A percentile compares a stretch with the other conserved stretches of the same genome.
Conservation (phyloP, 2,797 vertebrate species). For the Siniperca obscura region DNA sequence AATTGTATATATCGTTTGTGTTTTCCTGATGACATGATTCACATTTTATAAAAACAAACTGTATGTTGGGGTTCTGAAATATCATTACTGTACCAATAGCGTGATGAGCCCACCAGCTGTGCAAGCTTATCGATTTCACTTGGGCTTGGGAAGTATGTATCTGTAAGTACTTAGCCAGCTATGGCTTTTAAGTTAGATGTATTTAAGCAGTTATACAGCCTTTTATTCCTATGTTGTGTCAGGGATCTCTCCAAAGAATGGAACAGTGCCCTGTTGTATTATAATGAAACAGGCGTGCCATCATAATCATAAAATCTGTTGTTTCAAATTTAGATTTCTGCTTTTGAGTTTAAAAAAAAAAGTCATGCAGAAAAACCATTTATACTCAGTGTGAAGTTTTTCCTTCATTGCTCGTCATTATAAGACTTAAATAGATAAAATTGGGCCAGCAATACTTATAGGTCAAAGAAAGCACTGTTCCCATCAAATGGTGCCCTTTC, state of each 20-base stretch:
- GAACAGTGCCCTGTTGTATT: neutral
- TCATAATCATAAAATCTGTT: neutral
- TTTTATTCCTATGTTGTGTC: constrained; percentile 11
- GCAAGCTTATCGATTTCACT: constrained; percentile 58
- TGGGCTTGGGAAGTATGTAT: constrained; percentile 63
- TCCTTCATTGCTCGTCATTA: neutral
- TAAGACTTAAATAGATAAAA: neutral
- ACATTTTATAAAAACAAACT: constrained; percentile 6
- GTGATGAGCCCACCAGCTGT: constrained; percentile 58
- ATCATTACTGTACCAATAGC: constrained; percentile 64
- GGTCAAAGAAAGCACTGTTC: neutral
- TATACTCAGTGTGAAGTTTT: too few species aligned
- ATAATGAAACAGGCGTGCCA: neutral
- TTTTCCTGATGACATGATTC: constrained; percentile 3
- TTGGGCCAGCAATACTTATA: neutral
- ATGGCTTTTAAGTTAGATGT: constrained; percentile 21
- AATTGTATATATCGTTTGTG: neutral
- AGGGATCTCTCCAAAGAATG: constrained; percentile 37
- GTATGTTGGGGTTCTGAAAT: constrained; percentile 41
- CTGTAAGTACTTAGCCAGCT: constrained; percentile 64
- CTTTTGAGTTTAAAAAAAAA: neutral
- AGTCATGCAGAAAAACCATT: neutral
- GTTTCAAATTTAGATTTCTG: neutral
- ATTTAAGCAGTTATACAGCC: constrained; percentile 5
- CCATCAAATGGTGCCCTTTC: neutral